These are phyloP conservation scores for Helicoverpa armigera DNA, from an alignment of 1,140 invertebrate species.

Conservation along the genomic window DNA sequence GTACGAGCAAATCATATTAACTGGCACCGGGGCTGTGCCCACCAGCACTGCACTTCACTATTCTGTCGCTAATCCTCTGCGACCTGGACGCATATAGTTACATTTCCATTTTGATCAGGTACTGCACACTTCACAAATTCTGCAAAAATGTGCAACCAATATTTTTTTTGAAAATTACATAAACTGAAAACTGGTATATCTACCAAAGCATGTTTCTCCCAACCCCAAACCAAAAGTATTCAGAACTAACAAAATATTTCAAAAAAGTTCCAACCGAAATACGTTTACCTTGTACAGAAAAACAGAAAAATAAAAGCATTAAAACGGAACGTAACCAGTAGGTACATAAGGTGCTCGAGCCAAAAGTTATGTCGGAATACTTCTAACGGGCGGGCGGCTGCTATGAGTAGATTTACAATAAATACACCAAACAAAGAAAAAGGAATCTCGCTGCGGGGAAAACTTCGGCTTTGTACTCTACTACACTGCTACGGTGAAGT, in stretches of 20 bases:
- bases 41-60: constrained; percentile 61
- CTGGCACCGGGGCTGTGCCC: constrained; percentile 56
- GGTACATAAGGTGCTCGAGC: constrained; percentile 67
- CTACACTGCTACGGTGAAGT: constrained; percentile 61
- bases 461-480: constrained; percentile 81
- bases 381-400: constrained; percentile 75
- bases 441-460: constrained; percentile 82
- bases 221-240: background rate
- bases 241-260: constrained; percentile 5
- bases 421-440: constrained; percentile 86
- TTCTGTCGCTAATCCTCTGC: constrained; percentile 64
- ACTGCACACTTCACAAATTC: background rate
- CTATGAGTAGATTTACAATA: constrained; percentile 86
- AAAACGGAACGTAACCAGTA: constrained; percentile 30
- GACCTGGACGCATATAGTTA: constrained; percentile 38
- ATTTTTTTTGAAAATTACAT: too few species aligned
- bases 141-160: too few species aligned
- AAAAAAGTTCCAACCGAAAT: constrained; percentile 11
- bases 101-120: constrained; percentile 20
- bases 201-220: too few species aligned
- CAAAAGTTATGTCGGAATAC: constrained; percentile 84
- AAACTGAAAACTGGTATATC: too few species aligned
- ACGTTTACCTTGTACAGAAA: background rate
- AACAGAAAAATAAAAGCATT: constrained; percentile 40
- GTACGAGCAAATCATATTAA: constrained; percentile 82